Conservation (phyloP, 2,113 vertebrate genomes). For the Lathamus discolor region DNA sequence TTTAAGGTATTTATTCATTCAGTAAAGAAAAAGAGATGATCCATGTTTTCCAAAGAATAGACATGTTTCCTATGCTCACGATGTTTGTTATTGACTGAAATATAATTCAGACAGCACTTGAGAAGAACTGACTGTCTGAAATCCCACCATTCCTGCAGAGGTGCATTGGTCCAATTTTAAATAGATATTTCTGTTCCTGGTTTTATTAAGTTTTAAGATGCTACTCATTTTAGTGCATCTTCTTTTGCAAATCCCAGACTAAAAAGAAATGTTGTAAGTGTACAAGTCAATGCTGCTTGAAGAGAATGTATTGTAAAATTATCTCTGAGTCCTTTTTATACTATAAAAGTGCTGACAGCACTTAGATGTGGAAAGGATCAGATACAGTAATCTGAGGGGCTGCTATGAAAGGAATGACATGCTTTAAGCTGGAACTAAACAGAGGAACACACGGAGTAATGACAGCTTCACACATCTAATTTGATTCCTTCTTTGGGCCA, state of each 20-base stretch:
- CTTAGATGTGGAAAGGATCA: constrained; percentile 46
- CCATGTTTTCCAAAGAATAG: not conserved
- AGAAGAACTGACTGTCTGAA: constrained; percentile 11
- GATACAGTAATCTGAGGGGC: constrained; percentile 22
- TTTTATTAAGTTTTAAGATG: not conserved
- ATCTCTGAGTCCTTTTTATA: not conserved
- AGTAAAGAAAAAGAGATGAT: not conserved
- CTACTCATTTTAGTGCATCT: not conserved
- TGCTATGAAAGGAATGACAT: constrained; percentile 10
- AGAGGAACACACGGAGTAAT: not conserved
- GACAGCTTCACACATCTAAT: constrained; percentile 16
- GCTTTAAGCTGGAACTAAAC: constrained; percentile 2
- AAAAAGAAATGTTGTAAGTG: constrained; percentile 19
- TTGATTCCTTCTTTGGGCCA: not conserved
- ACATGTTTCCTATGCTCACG: not conserved
- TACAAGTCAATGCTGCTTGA: constrained; percentile 19
- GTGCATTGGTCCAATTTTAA: not conserved
- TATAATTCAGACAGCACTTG: not conserved
- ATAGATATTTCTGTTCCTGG: not conserved
- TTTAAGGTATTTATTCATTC: not conserved
- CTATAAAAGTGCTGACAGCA: not conserved
- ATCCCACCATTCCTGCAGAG: not conserved
- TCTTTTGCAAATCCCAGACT: not conserved
- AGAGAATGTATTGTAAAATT: constrained; percentile 46
- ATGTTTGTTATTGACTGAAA: not conserved